Base-by-base conservation (phyloP, 2,113 vertebrate genomes). In the Mus pahari region DNA sequence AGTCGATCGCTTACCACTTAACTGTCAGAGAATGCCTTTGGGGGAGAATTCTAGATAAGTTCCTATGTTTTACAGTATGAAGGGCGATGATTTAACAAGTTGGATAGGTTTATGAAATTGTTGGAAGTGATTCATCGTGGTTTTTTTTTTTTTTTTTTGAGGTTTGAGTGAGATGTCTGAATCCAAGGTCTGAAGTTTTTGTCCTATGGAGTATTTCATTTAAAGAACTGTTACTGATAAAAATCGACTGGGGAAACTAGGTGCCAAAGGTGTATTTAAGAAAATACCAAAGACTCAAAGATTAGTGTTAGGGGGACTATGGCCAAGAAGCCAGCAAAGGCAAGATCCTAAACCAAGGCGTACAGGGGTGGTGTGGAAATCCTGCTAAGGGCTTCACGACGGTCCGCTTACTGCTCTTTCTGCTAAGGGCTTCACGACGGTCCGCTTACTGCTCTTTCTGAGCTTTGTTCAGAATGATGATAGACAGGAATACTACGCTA, bases 251-350 rank as follows among this genome's bases (percentile, higher is more conserved):
- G 92, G 96, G 87, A 98, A 95, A 95, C 95, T 66, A 98, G 98
- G 98, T 98, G 98, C 98, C 98, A 98, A 98, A 98, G 98, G 97
- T 98, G 96, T 90, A 91, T 39, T 94, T 96, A 91, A 97, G 97
- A 97, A 97, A 98, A 98, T 97, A 98, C 97, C 97, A 98, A 98
- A 98, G 97, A 98, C 98, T 98, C 98, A 98, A 98, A 98, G 98
- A 98, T 94, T 96, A 98, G 98, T 82, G 71, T 62, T 96, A 96
- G 89, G 95, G 92, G 86, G 94, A 95, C 92, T 91, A 77, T 8
- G 96, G 70, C 50, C 92, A 94, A 93, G 86, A 97, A 98, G 94
- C 66, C 86, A 91, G 95, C 95, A 87, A 97, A 98, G 94, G 64
- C 82, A 79, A 92, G 97, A 92, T 92, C 93, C 92, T 97, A 94